Conservation (phyloP, 2,113 vertebrate species). For the Ceratotherium simum region DNA sequence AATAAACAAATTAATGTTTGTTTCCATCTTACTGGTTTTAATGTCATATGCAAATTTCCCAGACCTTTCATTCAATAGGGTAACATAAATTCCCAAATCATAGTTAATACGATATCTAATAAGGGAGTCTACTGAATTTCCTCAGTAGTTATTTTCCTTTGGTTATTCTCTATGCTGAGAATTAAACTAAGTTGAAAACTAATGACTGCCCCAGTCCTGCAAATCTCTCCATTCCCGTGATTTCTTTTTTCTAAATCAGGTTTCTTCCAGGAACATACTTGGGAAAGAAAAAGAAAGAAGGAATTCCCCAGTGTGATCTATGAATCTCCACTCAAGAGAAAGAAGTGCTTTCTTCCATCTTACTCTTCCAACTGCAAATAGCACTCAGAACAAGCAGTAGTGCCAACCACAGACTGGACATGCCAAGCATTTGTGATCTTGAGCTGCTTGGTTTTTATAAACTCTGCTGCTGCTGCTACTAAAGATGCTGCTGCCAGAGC, state of each 20-base stretch:
- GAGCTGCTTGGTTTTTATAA: background rate
- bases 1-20: background rate
- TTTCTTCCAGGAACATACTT: background rate
- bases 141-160: background rate
- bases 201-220: background rate
- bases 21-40: background rate
- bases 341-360: background rate
- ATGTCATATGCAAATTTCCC: background rate
- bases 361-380: background rate
- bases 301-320: background rate
- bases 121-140: background rate
- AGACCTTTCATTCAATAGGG: background rate
- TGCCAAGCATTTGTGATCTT: rapidly evolving
- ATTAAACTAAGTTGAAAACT: slow-evolving; percentile 19
- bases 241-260: background rate
- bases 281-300: background rate
- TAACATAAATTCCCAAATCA: background rate
- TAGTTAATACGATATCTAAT: background rate
- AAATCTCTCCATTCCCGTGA: background rate
- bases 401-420: background rate
- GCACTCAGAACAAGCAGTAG: background rate
- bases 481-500: background rate
- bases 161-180: background rate
- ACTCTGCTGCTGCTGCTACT: background rate
- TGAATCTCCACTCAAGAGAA: background rate